phyloP scores from a whole-genome alignment of 1,140 invertebrate genomes.

The Zophobas atratus region DNA sequence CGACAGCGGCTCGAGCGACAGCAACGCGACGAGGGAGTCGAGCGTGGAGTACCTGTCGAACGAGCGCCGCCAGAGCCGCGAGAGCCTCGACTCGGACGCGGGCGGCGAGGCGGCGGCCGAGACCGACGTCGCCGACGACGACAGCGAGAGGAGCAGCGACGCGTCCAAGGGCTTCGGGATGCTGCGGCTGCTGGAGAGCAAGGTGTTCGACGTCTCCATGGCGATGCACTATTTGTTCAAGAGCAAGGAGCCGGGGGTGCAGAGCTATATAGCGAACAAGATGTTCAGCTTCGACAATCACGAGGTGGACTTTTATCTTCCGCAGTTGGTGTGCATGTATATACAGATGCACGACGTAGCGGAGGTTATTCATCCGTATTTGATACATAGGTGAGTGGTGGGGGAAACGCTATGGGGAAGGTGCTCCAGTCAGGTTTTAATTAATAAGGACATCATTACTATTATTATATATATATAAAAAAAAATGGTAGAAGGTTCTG shows the following conservation, averaged over 20 bases:
- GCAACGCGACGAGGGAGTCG: constrained; percentile 62
- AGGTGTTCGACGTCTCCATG: constrained; percentile 97
- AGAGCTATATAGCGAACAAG: constrained; percentile 96
- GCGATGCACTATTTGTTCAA: constrained; percentile 98
- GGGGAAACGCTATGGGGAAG: not conserved
- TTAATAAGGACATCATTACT: too few species aligned
- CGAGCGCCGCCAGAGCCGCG: constrained; percentile 75
- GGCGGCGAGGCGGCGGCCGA: not conserved
- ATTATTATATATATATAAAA: too few species aligned
- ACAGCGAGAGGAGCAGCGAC: not conserved
- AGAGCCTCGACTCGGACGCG: constrained; percentile 71
- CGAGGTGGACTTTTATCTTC: constrained; percentile 98
- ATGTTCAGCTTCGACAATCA: constrained; percentile 94
- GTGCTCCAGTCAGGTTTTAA: too few species aligned
- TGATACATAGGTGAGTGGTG: constrained; percentile 85
- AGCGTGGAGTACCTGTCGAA: constrained; percentile 69
- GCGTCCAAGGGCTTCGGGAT: constrained; percentile 69
- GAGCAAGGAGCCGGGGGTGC: constrained; percentile 98
- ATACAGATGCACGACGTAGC: constrained; percentile 98
- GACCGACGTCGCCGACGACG: constrained; percentile 38
- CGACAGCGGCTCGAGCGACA: constrained; percentile 71
- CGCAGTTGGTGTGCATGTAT: constrained; percentile 98
- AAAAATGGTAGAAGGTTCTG: too few species aligned
- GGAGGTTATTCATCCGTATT: constrained; percentile 94
- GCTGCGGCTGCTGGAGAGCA: constrained; percentile 94